A percentile compares a stretch with the other conserved stretches of the same genome.
These are phyloP conservation scores for Erebia epiphron DNA, from an alignment of 2,888 invertebrate genomes.

Conservation along the genomic window DNA sequence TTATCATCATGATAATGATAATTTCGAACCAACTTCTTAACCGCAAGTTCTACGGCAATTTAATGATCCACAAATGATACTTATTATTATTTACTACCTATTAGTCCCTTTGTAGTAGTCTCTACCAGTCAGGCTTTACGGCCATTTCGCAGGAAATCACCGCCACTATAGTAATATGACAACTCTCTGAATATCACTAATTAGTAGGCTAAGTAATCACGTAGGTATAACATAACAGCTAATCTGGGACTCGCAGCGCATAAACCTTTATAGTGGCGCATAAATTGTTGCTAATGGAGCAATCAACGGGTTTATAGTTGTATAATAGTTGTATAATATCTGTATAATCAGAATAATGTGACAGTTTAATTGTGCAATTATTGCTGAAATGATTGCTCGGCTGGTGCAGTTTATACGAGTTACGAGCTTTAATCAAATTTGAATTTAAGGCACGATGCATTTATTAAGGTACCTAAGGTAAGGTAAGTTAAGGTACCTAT, in stretches of 20 bases:
- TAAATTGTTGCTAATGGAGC: constrained; percentile 37
- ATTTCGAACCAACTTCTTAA: too few relatives aligned
- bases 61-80: too few relatives aligned
- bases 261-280: constrained; percentile 38
- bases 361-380: constrained; percentile 35
- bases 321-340: constrained; percentile 35
- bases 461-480: too few relatives aligned
- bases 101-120: too few relatives aligned
- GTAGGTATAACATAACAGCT: constrained; percentile 28
- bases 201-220: constrained; percentile 20
- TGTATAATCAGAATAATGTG: constrained; percentile 33
- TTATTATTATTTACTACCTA: too few relatives aligned
- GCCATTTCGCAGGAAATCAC: neutral
- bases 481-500: too few relatives aligned
- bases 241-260: constrained; percentile 36
- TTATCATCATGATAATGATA: too few relatives aligned
- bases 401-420: constrained; percentile 9
- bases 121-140: too few relatives aligned
- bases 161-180: neutral
- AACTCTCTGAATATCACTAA: constrained; percentile 8
- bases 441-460: too few relatives aligned
- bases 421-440: constrained; percentile 3
- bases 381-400: constrained; percentile 18
- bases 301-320: constrained; percentile 37
- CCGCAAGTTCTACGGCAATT: too few relatives aligned